These are phyloP conservation scores for Thaleichthys pacificus DNA, from an alignment of 2,797 vertebrate species.

Conservation along the genomic window DNA sequence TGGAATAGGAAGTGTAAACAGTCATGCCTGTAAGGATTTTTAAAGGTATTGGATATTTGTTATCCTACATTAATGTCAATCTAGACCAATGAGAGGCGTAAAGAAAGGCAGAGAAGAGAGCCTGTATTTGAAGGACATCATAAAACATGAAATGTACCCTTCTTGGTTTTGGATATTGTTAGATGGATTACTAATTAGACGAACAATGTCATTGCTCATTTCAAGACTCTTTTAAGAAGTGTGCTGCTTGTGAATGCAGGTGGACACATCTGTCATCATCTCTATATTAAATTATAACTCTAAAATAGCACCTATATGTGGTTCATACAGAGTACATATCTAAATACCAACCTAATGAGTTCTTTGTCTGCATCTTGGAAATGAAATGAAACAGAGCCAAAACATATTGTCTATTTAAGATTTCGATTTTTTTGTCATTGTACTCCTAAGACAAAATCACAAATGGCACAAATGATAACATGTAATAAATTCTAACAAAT, in stretches of 20 bases:
- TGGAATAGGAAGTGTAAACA: slow-evolving; percentile 26
- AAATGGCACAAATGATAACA: slow-evolving; percentile 28
- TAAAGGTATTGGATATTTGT: slow-evolving; percentile 26
- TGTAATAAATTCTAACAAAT: slow-evolving; percentile 58
- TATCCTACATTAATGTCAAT: slow-evolving; percentile 26
- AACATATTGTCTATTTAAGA: slow-evolving; percentile 20
- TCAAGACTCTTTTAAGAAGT: slow-evolving; percentile 46
- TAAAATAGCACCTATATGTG: not conserved
- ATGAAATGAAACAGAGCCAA: slow-evolving; percentile 36
- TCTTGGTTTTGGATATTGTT: slow-evolving; percentile 40
- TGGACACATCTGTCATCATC: slow-evolving; percentile 32
- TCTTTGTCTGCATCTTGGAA: not conserved
- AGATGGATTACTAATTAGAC: slow-evolving; percentile 46
- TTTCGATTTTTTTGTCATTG: slow-evolving; percentile 23
- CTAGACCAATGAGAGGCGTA: not conserved
- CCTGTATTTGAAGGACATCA: slow-evolving; percentile 28
- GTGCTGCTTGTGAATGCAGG: slow-evolving; percentile 28
- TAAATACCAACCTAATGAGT: not conserved
- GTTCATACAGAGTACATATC: not conserved
- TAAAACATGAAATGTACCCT: slow-evolving; percentile 18
- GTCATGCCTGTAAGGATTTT: slow-evolving; percentile 43
- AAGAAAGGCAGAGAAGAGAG: slow-evolving; percentile 22
- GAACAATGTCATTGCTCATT: slow-evolving; percentile 45
- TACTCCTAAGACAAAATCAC: slow-evolving; percentile 35
- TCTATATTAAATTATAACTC: slow-evolving; percentile 50